Evolutionary conservation across 2,888 invertebrate genomes (phyloP).

Genomic region (Galerucella calmariensis): DNA sequence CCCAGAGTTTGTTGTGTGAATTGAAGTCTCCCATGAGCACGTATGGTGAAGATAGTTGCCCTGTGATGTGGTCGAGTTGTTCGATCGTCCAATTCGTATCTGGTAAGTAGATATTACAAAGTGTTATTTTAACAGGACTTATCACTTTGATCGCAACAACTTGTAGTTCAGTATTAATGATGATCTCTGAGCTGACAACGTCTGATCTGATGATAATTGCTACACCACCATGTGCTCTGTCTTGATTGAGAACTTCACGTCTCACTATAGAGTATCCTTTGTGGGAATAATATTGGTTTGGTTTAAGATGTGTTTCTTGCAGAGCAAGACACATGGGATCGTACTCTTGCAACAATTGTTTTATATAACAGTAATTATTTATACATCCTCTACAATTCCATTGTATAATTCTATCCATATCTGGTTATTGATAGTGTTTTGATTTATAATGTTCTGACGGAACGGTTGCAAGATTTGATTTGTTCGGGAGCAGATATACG

Average conservation of each 20-base stretch:
- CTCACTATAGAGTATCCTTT: slow-evolving; percentile 17
- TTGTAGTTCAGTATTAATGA: slow-evolving; percentile 3
- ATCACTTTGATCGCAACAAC: slow-evolving; percentile 9
- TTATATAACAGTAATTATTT: slow-evolving; percentile 16
- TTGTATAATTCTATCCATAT: slow-evolving; percentile 21
- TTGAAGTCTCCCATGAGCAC: slow-evolving; percentile 15
- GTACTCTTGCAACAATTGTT: slow-evolving; percentile 17
- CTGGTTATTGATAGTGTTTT: no score
- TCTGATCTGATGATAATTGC: slow-evolving; percentile 20
- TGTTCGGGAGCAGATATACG: background rate
- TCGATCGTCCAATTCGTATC: slow-evolving; percentile 14
- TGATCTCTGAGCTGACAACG: background rate
- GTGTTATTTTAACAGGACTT: slow-evolving; percentile 14
- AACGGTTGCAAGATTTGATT: background rate
- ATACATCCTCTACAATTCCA: slow-evolving; percentile 31
- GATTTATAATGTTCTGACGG: no score
- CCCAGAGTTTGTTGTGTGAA: slow-evolving; percentile 20
- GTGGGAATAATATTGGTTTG: slow-evolving; percentile 7
- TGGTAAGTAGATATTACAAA: slow-evolving; percentile 22
- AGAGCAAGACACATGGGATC: slow-evolving; percentile 17
- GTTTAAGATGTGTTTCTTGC: slow-evolving; percentile 35
- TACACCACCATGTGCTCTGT: slow-evolving; percentile 27
- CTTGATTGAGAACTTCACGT: background rate
- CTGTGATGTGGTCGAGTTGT: background rate
- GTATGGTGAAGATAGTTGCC: slow-evolving; percentile 18